A percentile compares a stretch with the other conserved stretches of the same genome.
Conservation (phyloP, 2,797 vertebrate species). For the Gadopsis bispinosus region DNA sequence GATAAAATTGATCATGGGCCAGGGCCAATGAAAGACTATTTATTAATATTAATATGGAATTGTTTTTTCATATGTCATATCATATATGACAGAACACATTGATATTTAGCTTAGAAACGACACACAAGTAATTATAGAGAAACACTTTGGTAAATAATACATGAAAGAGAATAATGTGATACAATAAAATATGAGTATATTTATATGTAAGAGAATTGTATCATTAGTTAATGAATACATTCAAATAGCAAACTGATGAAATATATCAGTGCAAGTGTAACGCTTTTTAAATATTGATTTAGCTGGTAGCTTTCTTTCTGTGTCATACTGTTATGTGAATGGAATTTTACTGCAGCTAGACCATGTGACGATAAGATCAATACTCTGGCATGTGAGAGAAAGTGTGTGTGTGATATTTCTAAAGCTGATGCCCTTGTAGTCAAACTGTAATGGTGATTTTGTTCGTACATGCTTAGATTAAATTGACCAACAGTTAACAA, state of each 20-base stretch:
- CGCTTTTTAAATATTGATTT: conserved; percentile 2
- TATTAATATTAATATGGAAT: neutral
- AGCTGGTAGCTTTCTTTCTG: conserved; percentile 6
- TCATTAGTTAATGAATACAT: neutral
- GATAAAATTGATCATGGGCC: neutral
- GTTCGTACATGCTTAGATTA: neutral
- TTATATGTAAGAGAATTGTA: neutral
- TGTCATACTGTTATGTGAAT: conserved; percentile 50
- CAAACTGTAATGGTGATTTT: neutral
- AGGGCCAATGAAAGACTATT: neutral
- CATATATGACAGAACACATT: neutral
- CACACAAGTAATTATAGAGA: neutral
- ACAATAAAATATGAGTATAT: neutral
- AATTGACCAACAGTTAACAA: neutral
- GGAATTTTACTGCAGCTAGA: conserved; percentile 71
- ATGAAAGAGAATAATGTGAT: neutral
- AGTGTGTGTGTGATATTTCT: conserved; percentile 12
- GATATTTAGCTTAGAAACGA: neutral
- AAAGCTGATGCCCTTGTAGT: neutral
- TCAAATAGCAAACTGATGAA: neutral
- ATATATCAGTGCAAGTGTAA: neutral
- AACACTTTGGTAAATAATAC: neutral
- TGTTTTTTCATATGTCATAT: neutral
- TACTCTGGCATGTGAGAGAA: conserved; percentile 58
- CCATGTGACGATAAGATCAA: conserved; percentile 73